These are phyloP conservation scores for Sinotaia quadrata DNA, from an alignment of 2,888 invertebrate species.

Conservation along the genomic window DNA sequence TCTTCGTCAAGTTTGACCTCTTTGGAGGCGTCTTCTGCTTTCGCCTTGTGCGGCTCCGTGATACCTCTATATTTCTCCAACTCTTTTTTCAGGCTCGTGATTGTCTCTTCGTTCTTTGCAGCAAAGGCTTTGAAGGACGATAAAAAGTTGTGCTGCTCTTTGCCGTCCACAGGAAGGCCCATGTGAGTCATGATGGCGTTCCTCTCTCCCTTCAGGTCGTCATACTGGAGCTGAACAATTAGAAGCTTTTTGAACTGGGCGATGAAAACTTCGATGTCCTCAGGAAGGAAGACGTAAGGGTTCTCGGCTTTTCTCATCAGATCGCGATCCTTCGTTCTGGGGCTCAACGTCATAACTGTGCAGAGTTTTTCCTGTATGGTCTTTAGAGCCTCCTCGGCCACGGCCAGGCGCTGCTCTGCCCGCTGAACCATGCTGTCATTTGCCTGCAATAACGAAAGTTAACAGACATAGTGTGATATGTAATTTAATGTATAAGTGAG, in stretches of 20 bases:
- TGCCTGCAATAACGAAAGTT: slow-evolving; percentile 38
- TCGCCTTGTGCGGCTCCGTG: slow-evolving; percentile 25
- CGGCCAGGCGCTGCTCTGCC: slow-evolving; percentile 40
- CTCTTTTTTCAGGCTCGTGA: slow-evolving; percentile 45
- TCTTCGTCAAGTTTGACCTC: slow-evolving; percentile 30
- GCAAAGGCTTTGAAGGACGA: slow-evolving; percentile 54
- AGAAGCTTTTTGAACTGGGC: slow-evolving; percentile 47
- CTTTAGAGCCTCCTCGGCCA: slow-evolving; percentile 23
- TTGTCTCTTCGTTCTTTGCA: slow-evolving; percentile 47
- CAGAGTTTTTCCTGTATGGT: slow-evolving; percentile 33
- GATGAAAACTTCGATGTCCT: slow-evolving; percentile 52
- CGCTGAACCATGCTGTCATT: slow-evolving; percentile 55
- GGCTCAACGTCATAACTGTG: slow-evolving; percentile 18
- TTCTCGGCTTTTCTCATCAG: slow-evolving; percentile 44
- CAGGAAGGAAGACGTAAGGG: slow-evolving; percentile 46
- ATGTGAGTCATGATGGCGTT: slow-evolving; percentile 54
- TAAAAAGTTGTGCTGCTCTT: slow-evolving; percentile 40
- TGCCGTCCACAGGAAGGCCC: slow-evolving; percentile 39
- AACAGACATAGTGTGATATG: no score
- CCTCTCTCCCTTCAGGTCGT: slow-evolving; percentile 53
- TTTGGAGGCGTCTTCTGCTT: slow-evolving; percentile 9
- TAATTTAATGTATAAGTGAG: no score
- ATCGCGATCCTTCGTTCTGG: slow-evolving; percentile 35
- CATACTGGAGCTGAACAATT: slow-evolving; percentile 45
- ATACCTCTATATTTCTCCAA: slow-evolving; percentile 36